A percentile compares a stretch with the other conserved stretches of the same genome.
These are phyloP conservation scores for Mormyrus proboscirostris DNA, from an alignment of 2,797 vertebrate species.

Conservation along the genomic window DNA sequence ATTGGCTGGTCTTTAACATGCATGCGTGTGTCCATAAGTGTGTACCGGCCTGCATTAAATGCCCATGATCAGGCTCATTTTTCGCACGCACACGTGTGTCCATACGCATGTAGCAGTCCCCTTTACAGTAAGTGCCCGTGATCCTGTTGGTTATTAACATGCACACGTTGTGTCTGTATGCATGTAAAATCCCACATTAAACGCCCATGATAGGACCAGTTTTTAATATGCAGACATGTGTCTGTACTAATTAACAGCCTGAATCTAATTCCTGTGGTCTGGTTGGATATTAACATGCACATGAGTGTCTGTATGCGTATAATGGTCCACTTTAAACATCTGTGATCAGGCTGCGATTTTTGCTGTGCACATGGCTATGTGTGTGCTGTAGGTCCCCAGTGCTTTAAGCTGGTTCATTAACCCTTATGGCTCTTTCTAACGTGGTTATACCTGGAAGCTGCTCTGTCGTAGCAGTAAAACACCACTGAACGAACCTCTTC, in stretches of 20 bases:
- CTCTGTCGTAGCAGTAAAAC: neutral
- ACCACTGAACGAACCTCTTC: neutral
- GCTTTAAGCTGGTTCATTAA: neutral
- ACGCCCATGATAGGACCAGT: neutral
- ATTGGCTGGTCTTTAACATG: neutral
- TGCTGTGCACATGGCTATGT: neutral
- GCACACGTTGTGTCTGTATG: neutral
- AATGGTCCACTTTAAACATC: neutral
- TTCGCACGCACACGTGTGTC: neutral
- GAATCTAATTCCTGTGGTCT: neutral
- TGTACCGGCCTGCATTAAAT: neutral
- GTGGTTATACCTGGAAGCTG: neutral
- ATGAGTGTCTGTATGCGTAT: neutral
- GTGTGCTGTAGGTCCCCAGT: neutral
- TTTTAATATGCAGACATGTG: neutral
- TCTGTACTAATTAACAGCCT: neutral
- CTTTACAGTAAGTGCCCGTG: neutral
- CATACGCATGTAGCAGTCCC: neutral
- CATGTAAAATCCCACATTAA: neutral
- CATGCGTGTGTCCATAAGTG: neutral
- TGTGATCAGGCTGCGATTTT: neutral
- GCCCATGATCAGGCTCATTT: neutral
- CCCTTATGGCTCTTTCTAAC: neutral
- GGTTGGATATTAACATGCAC: neutral
- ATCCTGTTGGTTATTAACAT: neutral